A percentile compares a stretch with the other conserved stretches of the same genome.
Conservation (phyloP, 2,113 vertebrate genomes). For the Sylvicapra grimmia region DNA sequence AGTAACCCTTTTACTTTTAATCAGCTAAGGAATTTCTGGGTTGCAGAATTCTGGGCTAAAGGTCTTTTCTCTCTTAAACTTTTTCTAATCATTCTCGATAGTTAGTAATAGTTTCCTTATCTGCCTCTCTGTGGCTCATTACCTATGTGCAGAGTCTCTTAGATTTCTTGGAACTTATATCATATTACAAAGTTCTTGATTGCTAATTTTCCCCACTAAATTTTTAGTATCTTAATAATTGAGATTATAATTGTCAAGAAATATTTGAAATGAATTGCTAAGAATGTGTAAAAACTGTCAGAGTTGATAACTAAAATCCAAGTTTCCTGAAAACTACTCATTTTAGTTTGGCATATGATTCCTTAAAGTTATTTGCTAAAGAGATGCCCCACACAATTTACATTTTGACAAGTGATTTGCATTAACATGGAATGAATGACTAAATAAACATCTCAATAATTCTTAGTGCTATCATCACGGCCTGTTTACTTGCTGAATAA, state of each 20-base stretch:
- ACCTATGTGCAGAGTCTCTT: neutral
- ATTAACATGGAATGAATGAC: neutral
- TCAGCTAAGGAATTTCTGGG: neutral
- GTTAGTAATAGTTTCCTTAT: neutral
- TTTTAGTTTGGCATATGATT: neutral
- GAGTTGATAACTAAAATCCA: neutral
- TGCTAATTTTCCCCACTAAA: neutral
- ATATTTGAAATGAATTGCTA: neutral
- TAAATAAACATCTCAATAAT: neutral
- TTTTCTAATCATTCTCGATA: neutral
- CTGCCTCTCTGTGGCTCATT: neutral
- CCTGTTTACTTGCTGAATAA: neutral
- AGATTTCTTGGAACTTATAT: neutral
- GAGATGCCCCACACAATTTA: neutral
- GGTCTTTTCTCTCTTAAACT: neutral
- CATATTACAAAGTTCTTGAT: neutral
- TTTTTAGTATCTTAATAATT: neutral
- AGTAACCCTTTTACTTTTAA: neutral
- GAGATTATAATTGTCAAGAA: neutral
- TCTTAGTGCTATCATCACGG: neutral
- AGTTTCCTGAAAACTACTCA: neutral
- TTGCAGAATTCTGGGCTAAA: neutral
- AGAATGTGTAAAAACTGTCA: neutral
- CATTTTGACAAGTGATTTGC: neutral
- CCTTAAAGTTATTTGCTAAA: neutral